Evolutionary conservation across 2,113 vertebrate genomes (phyloP), one percentile per base, ranked within the genome.

Genomic region (Andinoacara biseriatus): DNA sequence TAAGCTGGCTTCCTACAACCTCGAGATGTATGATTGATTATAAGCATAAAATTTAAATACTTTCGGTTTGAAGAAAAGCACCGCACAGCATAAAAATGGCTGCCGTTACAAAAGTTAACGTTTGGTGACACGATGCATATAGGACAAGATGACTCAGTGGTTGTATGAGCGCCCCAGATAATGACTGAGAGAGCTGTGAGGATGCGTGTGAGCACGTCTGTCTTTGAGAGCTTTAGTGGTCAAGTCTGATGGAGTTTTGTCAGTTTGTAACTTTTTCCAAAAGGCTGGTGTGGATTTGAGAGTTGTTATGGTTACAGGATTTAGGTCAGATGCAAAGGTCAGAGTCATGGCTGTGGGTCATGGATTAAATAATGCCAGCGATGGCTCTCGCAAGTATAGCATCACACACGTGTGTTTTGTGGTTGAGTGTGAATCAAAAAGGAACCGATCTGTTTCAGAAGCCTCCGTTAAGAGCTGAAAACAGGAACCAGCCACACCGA

Each of bases 381-480:
- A 62, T 56, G 18, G 63, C 7, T 60, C 29, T 40, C 74, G 49
- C 0, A 72, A 57, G 17, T 74, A 38, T 61, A 54, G 20, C 35
- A 7, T 35, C 54, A 46, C 5, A 2, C 26, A 58, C 10, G 17
- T 58, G 29, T 56, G 26, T 26, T 40, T 46, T 35, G 65, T 61
- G 74, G 78, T 76, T 10, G 17, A 18, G 58, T 38, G 40, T 81
- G 82, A 86, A 74, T 91, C 86, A 91, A 74, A 88, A 38, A 84
- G 89, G 90, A 92, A 92, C 58, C 60, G 89, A 60, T 78, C 69
- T 76, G 78, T 91, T 93, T 89, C 86, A 83, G 29, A 86, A 76
- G 59, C 78, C 49, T 58, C 75, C 8, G 61, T 72, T 24, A 29
- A 29, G 22, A 5, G 18, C 58, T 61, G 58, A 90, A 91, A 93